Evolutionary conservation across 2,888 invertebrate genomes (phyloP), one percentile per base, ranked within the genome.

Genomic region (Polydrusus pterygomalis): DNA sequence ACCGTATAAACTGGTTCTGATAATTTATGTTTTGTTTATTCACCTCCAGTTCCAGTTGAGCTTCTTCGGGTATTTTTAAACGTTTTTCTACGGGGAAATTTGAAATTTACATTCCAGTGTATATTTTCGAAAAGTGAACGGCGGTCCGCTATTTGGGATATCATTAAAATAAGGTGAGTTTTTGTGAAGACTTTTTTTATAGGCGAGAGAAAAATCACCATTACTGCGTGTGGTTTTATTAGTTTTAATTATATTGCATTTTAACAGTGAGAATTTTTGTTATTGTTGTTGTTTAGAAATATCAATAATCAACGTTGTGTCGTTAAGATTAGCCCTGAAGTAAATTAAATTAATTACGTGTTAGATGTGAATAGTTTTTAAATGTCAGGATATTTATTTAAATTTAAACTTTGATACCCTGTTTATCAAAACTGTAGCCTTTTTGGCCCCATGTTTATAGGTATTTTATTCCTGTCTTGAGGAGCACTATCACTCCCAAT

Each of bases 21-120:
- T 54, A 54, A 11, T 13, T 54, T 20, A n/a, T 54, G 25, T 54
- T 54, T 54, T 54, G 54, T 25, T 54, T 54, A 54, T 30, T 54
- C 54, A 6, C 5, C 54, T 47, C n/a, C 6, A 30, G 8, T 17
- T 47, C n/a, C 6, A 30, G 8, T 17, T 13, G 54, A n/a, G 54
- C 1, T 51, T 54, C 54, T 54, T 54, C 54, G n/a, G 25, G 54
- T 11, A 54, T 30, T 54, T 54, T 54, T 54, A 13, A 25, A 20
- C 11, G 51, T 51, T 49, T 25, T 25, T 25, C 25, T 25, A 25
- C 5, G 2, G 25, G 5, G 25, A 17, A 3, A 51, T 10, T 51
- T 51, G 9, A 51, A 51, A 20, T 20, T 20, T 20, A 18, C 10
- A 20, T 20, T 18, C 13, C 13, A 51, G 51, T 51, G 51, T 11